These are phyloP conservation scores for Ametastegia equiseti DNA, from an alignment of 2,888 invertebrate species.

Conservation along the genomic window DNA sequence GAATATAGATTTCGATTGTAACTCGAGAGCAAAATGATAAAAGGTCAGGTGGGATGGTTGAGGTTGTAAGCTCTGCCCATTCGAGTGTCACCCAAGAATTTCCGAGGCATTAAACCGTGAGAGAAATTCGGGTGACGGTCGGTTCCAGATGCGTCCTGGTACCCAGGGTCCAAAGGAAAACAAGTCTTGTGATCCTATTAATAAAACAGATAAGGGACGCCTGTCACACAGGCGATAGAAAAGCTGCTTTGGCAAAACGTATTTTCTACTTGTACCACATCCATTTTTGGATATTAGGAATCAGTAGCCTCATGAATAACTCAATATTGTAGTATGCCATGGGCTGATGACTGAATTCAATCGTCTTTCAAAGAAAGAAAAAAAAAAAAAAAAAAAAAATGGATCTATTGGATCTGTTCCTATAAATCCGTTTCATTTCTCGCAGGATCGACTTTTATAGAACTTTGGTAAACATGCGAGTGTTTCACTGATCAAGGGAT, in stretches of 20 bases:
- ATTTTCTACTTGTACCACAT: neutral
- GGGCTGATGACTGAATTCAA: neutral
- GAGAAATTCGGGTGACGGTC: slow-evolving; percentile 39
- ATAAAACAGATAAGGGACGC: slow-evolving; percentile 43
- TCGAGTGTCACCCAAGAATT: neutral
- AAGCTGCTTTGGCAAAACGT: neutral
- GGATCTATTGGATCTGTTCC: no score
- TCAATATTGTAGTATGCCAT: neutral
- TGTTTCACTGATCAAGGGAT: neutral
- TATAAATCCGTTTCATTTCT: no score
- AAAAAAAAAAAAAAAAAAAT: neutral
- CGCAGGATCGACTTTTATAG: no score
- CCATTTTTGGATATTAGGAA: neutral
- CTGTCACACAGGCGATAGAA: neutral
- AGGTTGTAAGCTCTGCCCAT: neutral
- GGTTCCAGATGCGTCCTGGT: slow-evolving; percentile 35
- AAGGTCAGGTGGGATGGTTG: neutral
- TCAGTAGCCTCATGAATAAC: neutral
- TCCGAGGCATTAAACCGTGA: slow-evolving; percentile 18
- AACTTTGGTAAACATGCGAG: neutral
- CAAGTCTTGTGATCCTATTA: slow-evolving; percentile 44
- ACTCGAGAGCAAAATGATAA: neutral
- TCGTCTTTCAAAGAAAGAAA: neutral
- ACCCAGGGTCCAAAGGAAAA: slow-evolving; percentile 30
- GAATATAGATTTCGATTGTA: neutral